Evolutionary conservation across 2,797 vertebrate genomes (phyloP).

Genomic region (Mallotus villosus): DNA sequence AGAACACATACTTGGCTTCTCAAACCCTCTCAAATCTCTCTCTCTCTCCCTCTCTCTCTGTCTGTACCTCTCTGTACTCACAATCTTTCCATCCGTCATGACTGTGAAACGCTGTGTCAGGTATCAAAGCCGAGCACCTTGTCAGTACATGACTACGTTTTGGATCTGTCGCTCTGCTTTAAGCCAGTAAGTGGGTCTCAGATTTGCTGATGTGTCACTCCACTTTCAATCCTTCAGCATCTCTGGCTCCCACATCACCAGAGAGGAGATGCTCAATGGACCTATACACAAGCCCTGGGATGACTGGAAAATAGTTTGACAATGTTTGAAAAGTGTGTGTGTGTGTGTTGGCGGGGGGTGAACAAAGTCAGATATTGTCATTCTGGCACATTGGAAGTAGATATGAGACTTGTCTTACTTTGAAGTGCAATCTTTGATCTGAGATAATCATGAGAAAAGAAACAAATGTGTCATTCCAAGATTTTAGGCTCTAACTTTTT

Average conservation of each 20-base stretch:
- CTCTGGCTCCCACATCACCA: slow-evolving; percentile 28
- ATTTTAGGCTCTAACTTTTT: background rate
- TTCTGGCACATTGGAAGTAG: background rate
- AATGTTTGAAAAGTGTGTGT: background rate
- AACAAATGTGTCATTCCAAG: background rate
- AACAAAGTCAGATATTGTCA: background rate
- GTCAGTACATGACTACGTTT: slow-evolving; percentile 5
- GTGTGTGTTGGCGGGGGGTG: background rate
- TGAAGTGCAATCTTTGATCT: background rate
- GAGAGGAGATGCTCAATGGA: slow-evolving; percentile 15
- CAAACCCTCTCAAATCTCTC: background rate
- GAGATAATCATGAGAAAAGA: background rate
- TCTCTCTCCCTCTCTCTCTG: background rate
- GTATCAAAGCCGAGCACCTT: slow-evolving; percentile 10
- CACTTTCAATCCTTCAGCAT: slow-evolving; percentile 36
- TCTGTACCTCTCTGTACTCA: background rate
- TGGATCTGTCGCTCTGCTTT: background rate
- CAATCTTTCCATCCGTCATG: background rate
- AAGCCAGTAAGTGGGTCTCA: slow-evolving; percentile 31
- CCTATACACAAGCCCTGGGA: background rate
- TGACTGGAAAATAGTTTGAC: no score
- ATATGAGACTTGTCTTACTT: background rate
- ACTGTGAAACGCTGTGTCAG: background rate
- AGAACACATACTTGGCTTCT: no score
- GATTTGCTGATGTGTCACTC: slow-evolving; percentile 55